phyloP scores from a whole-genome alignment of 2,888 invertebrate species.

The Lasioglossum lativentre region DNA sequence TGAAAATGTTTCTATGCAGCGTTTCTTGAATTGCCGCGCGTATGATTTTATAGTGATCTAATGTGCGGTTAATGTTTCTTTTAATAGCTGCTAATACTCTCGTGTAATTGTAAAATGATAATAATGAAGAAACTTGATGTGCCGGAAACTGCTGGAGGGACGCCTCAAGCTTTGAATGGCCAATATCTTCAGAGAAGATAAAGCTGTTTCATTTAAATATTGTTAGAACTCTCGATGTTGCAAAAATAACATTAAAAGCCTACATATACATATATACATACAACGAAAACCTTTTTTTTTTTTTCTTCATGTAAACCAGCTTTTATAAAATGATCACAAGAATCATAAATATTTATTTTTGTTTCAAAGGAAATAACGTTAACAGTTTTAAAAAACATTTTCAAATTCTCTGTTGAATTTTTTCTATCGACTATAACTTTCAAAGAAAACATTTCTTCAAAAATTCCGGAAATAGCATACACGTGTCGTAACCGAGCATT shows the following conservation, averaged over 20 bases:
- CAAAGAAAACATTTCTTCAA: neutral
- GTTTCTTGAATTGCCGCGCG: constrained; percentile 35
- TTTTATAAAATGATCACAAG: too few relatives aligned
- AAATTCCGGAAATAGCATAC: neutral
- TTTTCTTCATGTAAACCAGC: too few relatives aligned
- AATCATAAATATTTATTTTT: too few relatives aligned
- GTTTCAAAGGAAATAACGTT: neutral
- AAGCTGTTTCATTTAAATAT: neutral
- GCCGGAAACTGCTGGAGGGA: neutral
- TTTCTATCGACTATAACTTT: neutral
- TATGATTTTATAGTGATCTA: constrained; percentile 21
- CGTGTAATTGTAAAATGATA: neutral
- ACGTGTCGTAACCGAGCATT: neutral
- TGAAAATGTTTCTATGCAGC: constrained; percentile 32
- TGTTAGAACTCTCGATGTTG: too few relatives aligned
- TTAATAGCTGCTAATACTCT: neutral
- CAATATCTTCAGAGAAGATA: neutral
- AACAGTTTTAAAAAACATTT: neutral
- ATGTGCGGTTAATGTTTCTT: neutral
- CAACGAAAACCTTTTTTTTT: too few relatives aligned
- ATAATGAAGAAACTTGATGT: neutral
- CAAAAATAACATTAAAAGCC: too few relatives aligned
- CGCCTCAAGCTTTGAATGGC: neutral
- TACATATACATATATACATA: too few relatives aligned
- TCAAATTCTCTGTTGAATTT: neutral